Percentiles rank a stretch among this genome's conserved stretches.
phyloP scores from a whole-genome alignment of 2,888 invertebrate species.

The Drosophila kanekoi region DNA sequence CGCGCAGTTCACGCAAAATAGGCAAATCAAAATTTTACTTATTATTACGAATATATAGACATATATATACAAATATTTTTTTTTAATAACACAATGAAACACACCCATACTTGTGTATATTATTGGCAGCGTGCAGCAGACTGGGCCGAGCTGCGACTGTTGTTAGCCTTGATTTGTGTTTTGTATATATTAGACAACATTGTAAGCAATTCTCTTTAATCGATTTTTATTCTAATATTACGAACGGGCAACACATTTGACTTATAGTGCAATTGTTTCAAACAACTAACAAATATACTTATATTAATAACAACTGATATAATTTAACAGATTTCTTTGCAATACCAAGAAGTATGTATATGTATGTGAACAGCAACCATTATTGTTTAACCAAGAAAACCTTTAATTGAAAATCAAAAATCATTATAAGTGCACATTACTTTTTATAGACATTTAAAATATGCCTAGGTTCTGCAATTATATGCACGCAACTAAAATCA shows the following conservation, averaged over 20 bases:
- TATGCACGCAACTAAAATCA: slow-evolving; percentile 43
- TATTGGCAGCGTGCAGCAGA: slow-evolving; percentile 44
- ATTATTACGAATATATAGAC: slow-evolving; percentile 39
- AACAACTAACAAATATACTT: slow-evolving; percentile 63
- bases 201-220: slow-evolving; percentile 54
- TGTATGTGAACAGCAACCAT: slow-evolving; percentile 38
- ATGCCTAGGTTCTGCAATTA: slow-evolving; percentile 54
- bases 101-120: slow-evolving; percentile 33
- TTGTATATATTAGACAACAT: slow-evolving; percentile 77
- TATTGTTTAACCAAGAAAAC: slow-evolving; percentile 47
- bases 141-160: slow-evolving; percentile 65
- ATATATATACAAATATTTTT: slow-evolving; percentile 38
- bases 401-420: slow-evolving; percentile 74
- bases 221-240: slow-evolving; percentile 58
- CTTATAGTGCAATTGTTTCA: slow-evolving; percentile 82
- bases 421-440: slow-evolving; percentile 75
- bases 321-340: slow-evolving; percentile 70
- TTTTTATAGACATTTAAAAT: slow-evolving; percentile 56
- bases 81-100: slow-evolving; percentile 28
- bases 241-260: slow-evolving; percentile 77
- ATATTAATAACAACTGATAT: slow-evolving; percentile 53
- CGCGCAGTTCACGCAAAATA: slow-evolving; percentile 54
- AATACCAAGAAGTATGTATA: slow-evolving; percentile 70
- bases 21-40: slow-evolving; percentile 70
- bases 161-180: slow-evolving; percentile 78